Evolutionary conservation across 2,113 vertebrate species (phyloP), one percentile per base, ranked within the genome.

Genomic region (Collichthys lucidus): DNA sequence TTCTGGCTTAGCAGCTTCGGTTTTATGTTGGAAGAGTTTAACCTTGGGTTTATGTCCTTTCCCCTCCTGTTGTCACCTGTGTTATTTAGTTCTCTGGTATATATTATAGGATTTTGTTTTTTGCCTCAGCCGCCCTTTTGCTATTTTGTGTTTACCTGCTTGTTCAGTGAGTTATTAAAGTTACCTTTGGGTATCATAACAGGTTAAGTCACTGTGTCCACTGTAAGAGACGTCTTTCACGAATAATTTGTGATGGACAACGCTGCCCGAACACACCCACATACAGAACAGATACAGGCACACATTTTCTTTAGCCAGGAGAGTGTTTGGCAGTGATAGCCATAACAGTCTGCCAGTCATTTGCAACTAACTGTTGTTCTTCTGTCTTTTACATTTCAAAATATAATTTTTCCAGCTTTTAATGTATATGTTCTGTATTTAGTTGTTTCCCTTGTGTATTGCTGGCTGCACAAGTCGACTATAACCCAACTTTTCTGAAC

Each of bases 181-280:
- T 35, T 35, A 8, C 35, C 35, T 35, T 35, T 8, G 35, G 35
- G 31, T 35, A 8, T 8, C 35, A 35, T 35, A 35, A 35, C 35
- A 35, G 35, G 35, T 35, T 35, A 35, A 31, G 29, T 29, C 53
- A 22, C 44, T 66, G 11, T 55, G 35, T 62, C 3, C 14, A 20
- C 42, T 26, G 3, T 62, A 3, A 8, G 12, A 53, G 31, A 61
- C 16, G n/a, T 61, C 16, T 29, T 5, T 20, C 4, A 20, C 4
- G 44, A 64, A 40, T 46, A 22, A 22, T 63, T 42, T 22, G 22
- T 59, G 73, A 68, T 63, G 42, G 72, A 68, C 44, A 77, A 71
- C 69, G 55, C 60, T 56, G 22, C 44, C 10, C 31, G 31, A 62
- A 85, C 44, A 64, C 70, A 44, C 69, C 61, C 55, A 55, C 55